Base-by-base conservation (phyloP, 1,140 invertebrate genomes). In the Dermatophagoides farinae region DNA sequence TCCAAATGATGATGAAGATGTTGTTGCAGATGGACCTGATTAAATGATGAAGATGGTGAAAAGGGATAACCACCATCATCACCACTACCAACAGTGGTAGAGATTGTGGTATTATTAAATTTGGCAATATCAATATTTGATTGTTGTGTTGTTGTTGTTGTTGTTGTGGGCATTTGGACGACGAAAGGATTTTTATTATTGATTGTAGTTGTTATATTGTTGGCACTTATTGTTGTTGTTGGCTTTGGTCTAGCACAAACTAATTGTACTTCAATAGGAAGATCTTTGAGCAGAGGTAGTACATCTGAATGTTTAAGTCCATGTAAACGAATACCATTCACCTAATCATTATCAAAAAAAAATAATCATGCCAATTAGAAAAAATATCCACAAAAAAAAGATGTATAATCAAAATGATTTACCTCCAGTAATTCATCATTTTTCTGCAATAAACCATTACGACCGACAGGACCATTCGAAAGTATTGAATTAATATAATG, bases 231-330 rank as follows among this genome's bases (percentile, higher is more conserved):
- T 31, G 8, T 31, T 31, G 31, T 31, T 31, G 31, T 31, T 4
- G 31, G 16, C 25, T 76, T 82, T 44, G 84, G 75, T 18, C 90
- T 82, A 41, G 84, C 80, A 72, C 89, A 95, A 50, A 96, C 88
- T 81, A 97, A 86, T 67, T 88, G 81, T 52, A 97, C 90, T 72
- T 88, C 80, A 67, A 88, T 78, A 1, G 92, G 91, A 62, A 96
- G 76, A 70, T 96, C 90, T 75, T 96, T 96, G 18, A 97, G 75
- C 67, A 93, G 91, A 60, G 82, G 83, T 53, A 97, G 91, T 59
- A 96, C 91, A 72, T 95, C 90, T 70, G 90, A 80, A 71, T 96
- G 90, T 75, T 93, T 92, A 76, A 95, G 86, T 46, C 92, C 92
- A 53, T 96, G 77, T n/a, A 98, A 75, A 59, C 86, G 80, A 68